Conservation (phyloP, 2,888 invertebrate species). For the Epirrhoe alternata region DNA sequence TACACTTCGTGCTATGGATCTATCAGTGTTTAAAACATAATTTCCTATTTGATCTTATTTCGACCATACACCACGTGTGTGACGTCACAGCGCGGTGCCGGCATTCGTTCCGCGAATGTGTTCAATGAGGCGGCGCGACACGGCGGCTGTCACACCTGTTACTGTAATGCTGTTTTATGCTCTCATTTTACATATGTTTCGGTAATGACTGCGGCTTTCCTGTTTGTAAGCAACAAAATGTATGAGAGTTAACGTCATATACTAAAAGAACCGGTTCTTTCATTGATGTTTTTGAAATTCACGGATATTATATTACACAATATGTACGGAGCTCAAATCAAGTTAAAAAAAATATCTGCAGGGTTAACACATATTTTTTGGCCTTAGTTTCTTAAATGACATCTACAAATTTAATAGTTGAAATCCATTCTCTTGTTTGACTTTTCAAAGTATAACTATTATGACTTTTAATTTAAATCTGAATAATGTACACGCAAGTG, state of each 20-base stretch:
- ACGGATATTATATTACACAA: too few relatives aligned
- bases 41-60: not conserved
- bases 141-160: conserved; percentile 31
- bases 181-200: conserved; percentile 27
- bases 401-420: too few relatives aligned
- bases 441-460: too few relatives aligned
- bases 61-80: conserved; percentile 1
- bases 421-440: too few relatives aligned
- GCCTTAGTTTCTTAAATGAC: too few relatives aligned
- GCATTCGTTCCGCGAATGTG: conserved; percentile 50
- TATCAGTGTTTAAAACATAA: too few relatives aligned
- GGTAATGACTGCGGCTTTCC: conserved; percentile 12
- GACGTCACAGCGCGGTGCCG: conserved; percentile 19
- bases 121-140: conserved; percentile 47
- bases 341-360: too few relatives aligned
- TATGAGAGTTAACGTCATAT: not conserved
- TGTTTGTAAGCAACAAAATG: conserved; percentile 1
- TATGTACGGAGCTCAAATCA: too few relatives aligned
- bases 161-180: conserved; percentile 28
- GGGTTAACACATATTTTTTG: too few relatives aligned
- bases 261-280: not conserved
- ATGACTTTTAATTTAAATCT: not conserved
- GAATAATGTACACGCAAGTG: not conserved
- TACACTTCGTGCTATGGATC: too few relatives aligned
- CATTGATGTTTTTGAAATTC: not conserved